These are phyloP conservation scores for Drosophila multiciliata DNA, from an alignment of 2,888 invertebrate species.

Conservation along the genomic window DNA sequence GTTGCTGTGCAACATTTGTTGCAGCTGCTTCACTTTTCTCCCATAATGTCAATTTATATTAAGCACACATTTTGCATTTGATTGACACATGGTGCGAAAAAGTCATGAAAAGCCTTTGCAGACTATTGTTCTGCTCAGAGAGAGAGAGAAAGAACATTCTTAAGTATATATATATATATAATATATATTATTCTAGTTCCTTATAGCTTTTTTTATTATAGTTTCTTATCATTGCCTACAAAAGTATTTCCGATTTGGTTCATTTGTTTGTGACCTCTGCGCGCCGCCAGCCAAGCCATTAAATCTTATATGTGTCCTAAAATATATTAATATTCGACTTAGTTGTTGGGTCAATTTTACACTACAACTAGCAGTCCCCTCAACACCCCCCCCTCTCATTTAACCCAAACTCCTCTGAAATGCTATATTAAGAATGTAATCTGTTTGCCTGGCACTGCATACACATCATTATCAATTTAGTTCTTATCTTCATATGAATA, in stretches of 20 bases:
- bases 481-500: constrained; percentile 32
- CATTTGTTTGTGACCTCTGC: neutral
- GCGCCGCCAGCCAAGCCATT: constrained; percentile 30
- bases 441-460: constrained; percentile 24
- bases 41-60: constrained; percentile 35
- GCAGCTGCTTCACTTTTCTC: constrained; percentile 24
- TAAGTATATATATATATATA: neutral
- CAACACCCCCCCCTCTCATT: too few relatives aligned
- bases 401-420: neutral
- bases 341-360: neutral
- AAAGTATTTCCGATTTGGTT: neutral
- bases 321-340: constrained; percentile 12
- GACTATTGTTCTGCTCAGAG: neutral
- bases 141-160: neutral
- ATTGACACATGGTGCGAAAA: constrained; percentile 17
- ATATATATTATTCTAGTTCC: neutral
- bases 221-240: neutral
- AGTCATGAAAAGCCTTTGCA: neutral
- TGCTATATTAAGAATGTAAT: constrained; percentile 33
- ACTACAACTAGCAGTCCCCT: neutral
- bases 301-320: constrained; percentile 1
- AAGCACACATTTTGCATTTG: constrained; percentile 26
- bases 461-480: constrained; percentile 38
- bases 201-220: neutral
- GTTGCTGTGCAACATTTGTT: constrained; percentile 41